Evolutionary conservation across 2,113 vertebrate species (phyloP).

Genomic region (Bubo bubo): DNA sequence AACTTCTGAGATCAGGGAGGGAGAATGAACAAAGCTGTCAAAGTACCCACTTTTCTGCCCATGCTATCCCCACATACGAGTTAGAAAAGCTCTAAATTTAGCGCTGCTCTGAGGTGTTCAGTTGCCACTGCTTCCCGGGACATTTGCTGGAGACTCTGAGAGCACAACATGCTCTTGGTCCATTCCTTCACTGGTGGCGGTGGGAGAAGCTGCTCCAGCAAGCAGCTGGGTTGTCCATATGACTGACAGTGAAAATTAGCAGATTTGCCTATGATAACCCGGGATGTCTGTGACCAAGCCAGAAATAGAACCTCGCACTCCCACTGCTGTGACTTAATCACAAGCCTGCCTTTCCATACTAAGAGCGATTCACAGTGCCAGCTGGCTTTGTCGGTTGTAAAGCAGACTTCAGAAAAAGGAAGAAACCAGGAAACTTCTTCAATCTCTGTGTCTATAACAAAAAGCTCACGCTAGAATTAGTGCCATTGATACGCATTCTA

Average conservation of each 20-base stretch:
- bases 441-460: neutral
- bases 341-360: neutral
- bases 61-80: neutral
- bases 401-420: neutral
- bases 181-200: neutral
- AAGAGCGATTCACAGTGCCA: neutral
- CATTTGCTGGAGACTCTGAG: neutral
- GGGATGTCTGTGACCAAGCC: neutral
- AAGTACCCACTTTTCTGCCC: neutral
- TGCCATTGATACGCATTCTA: neutral
- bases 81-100: neutral
- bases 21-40: neutral
- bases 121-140: neutral
- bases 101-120: neutral
- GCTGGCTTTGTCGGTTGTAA: neutral
- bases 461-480: neutral
- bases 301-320: neutral
- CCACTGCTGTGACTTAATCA: neutral
- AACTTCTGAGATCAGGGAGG: neutral
- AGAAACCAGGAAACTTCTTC: neutral
- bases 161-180: neutral
- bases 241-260: neutral
- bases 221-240: neutral
- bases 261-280: neutral
- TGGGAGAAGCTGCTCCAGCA: neutral